A percentile compares a stretch with the other conserved stretches of the same genome.
These are phyloP conservation scores for Scaptomyza hsui DNA, from an alignment of 1,140 invertebrate genomes.

Conservation along the genomic window DNA sequence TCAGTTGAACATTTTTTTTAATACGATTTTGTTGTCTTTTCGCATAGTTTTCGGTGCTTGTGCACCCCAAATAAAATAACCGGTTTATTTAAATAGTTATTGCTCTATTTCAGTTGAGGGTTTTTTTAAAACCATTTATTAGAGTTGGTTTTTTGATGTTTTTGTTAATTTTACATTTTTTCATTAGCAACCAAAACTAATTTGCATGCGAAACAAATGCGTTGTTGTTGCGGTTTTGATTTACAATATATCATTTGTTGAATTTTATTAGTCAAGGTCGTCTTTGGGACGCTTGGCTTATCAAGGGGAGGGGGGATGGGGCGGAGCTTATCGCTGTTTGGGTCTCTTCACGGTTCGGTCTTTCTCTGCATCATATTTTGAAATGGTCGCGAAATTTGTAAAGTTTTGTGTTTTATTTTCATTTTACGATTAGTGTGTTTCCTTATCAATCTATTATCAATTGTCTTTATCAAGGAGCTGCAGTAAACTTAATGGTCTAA, in stretches of 20 bases:
- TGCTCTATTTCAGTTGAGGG: slow-evolving; percentile 25
- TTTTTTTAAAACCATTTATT: slow-evolving; percentile 32
- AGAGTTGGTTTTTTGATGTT: not conserved
- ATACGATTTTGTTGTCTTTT: slow-evolving; percentile 15
- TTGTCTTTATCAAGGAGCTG: slow-evolving; percentile 20
- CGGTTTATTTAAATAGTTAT: slow-evolving; percentile 11
- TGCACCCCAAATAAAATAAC: slow-evolving; percentile 18
- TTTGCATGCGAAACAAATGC: slow-evolving; percentile 41
- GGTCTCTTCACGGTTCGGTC: no score
- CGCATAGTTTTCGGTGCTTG: slow-evolving; percentile 19
- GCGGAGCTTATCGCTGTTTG: slow-evolving; percentile 6
- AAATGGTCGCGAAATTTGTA: not conserved
- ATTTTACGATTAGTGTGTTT: slow-evolving; percentile 3
- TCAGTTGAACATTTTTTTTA: slow-evolving; percentile 12
- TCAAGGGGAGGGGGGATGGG: not conserved
- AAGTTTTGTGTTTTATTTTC: not conserved
- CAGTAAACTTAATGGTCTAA: slow-evolving; percentile 23
- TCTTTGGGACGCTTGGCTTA: slow-evolving; percentile 20
- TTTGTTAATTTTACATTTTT: slow-evolving; percentile 16
- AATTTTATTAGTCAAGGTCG: slow-evolving; percentile 45
- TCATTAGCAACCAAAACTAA: slow-evolving; percentile 25
- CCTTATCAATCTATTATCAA: slow-evolving; percentile 4
- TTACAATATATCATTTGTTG: slow-evolving; percentile 30
- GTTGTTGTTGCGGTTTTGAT: slow-evolving; percentile 12
- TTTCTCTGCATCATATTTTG: not conserved